A percentile compares a stretch with the other conserved stretches of the same genome.
Conservation (phyloP, 2,797 vertebrate species). For the Gadopsis bispinosus region DNA sequence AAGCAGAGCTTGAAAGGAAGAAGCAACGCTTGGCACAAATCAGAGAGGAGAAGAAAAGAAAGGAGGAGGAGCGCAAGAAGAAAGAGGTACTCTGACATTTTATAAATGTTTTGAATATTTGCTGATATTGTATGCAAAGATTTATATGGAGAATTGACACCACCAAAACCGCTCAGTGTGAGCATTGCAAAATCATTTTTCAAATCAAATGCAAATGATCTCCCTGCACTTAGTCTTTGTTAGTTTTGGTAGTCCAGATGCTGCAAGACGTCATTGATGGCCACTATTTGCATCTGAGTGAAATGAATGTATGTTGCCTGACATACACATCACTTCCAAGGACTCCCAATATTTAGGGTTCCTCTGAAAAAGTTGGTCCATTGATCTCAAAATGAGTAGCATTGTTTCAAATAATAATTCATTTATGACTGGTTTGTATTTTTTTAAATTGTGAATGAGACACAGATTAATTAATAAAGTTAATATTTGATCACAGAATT, state of each 20-base stretch:
- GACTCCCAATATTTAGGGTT: not conserved
- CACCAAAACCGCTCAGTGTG: not conserved
- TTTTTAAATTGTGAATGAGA: not conserved
- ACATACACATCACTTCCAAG: not conserved
- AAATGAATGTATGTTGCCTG: constrained; percentile 8
- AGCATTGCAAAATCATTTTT: not conserved
- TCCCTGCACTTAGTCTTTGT: not conserved
- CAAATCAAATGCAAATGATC: not conserved
- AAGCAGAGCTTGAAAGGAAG: constrained; percentile 97
- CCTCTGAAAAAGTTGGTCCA: not conserved
- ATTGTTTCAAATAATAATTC: not conserved
- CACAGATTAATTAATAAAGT: not conserved
- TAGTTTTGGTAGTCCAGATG: not conserved
- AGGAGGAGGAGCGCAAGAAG: constrained; percentile 99
- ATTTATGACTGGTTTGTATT: not conserved
- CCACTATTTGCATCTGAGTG: not conserved
- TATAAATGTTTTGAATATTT: not conserved
- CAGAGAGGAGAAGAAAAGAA: constrained; percentile 97
- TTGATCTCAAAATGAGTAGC: not conserved
- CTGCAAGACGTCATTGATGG: not conserved
- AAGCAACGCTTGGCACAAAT: constrained; percentile 98
- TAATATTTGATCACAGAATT: not conserved
- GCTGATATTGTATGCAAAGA: not conserved
- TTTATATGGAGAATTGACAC: not conserved
- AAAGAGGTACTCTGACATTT: constrained; percentile 88